Evolutionary conservation across 2,113 vertebrate genomes (phyloP).

Genomic region (Epinephelus moara): DNA sequence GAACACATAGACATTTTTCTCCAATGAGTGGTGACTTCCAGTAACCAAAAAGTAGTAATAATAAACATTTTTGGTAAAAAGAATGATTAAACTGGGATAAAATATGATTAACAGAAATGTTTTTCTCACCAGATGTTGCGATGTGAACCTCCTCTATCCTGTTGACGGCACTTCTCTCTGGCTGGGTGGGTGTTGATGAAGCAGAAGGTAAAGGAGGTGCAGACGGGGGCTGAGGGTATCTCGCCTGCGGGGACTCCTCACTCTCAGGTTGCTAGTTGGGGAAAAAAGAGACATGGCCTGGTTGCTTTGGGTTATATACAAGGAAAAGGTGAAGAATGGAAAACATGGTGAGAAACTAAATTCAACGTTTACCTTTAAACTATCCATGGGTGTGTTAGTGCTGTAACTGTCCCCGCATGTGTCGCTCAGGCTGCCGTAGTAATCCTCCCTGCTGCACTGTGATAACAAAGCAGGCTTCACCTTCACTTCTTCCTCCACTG

Average conservation of each 20-base stretch:
- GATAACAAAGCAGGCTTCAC: slow-evolving; percentile 58
- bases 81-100: not conserved
- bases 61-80: not conserved
- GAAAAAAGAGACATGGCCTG: not conserved
- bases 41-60: not conserved
- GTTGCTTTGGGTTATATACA: not conserved
- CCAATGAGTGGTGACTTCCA: slow-evolving; percentile 10
- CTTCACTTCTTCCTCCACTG: slow-evolving; percentile 62
- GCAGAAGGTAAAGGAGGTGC: slow-evolving; percentile 50
- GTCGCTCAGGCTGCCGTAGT: slow-evolving; percentile 82
- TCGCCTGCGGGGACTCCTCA: slow-evolving; percentile 77
- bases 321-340: not conserved
- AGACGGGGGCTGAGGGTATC: slow-evolving; percentile 62
- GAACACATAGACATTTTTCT: not conserved
- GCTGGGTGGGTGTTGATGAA: slow-evolving; percentile 25
- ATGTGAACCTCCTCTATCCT: slow-evolving; percentile 75
- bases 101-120: not conserved
- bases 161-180: slow-evolving; percentile 28
- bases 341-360: not conserved
- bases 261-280: slow-evolving; percentile 77
- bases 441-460: slow-evolving; percentile 71
- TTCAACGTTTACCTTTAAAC: slow-evolving; percentile 77
- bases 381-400: slow-evolving; percentile 76
- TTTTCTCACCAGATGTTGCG: slow-evolving; percentile 77
- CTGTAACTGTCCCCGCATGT: slow-evolving; percentile 48